Conservation (phyloP, 1,140 invertebrate genomes). For the Caenorhabditis brenneri region DNA sequence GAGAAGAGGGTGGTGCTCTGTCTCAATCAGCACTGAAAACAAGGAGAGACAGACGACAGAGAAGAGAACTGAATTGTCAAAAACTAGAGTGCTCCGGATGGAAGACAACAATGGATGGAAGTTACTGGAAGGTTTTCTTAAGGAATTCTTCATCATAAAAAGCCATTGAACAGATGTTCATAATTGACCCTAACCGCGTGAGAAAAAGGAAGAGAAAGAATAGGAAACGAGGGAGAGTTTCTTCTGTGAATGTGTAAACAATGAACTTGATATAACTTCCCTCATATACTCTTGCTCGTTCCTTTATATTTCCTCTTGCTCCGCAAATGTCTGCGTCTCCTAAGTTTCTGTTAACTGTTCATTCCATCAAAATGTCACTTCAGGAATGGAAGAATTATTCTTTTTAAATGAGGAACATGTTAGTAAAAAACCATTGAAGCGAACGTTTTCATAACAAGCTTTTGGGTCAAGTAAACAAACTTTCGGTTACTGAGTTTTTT, state of each 20-base stretch:
- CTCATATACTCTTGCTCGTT: neutral
- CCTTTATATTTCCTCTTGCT: neutral
- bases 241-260: conserved; percentile 15
- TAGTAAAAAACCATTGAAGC: no score
- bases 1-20: neutral
- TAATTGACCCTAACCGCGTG: neutral
- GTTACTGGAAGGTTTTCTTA: neutral
- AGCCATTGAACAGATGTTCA: no score
- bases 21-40: conserved; percentile 15
- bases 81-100: neutral
- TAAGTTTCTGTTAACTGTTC: no score
- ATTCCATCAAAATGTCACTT: neutral
- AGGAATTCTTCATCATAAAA: no score
- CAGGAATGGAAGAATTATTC: no score
- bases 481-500: no score
- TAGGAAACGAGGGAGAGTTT: neutral
- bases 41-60: neutral
- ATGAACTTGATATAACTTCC: neutral
- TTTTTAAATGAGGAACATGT: no score
- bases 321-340: neutral
- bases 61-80: neutral
- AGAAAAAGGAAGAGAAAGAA: neutral
- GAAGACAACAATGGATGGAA: neutral
- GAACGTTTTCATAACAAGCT: no score
- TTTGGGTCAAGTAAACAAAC: no score